Conservation (phyloP, 2,888 invertebrate species). For the Macaria notata region DNA sequence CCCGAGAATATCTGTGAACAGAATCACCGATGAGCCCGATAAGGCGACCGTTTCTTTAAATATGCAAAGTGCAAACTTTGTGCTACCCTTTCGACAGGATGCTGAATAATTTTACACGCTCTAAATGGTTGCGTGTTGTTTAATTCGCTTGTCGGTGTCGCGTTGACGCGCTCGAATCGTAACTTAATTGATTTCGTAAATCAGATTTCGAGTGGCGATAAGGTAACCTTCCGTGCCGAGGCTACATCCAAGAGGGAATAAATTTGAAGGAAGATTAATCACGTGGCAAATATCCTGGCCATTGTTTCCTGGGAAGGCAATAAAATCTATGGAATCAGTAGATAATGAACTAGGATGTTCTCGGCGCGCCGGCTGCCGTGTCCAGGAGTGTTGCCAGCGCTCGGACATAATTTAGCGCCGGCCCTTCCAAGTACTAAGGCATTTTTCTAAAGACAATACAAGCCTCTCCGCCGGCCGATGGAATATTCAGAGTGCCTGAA, state of each 20-base stretch:
- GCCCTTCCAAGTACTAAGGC: constrained; percentile 52
- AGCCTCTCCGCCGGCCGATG: constrained; percentile 64
- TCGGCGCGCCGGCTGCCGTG: constrained; percentile 41
- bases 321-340: constrained; percentile 52
- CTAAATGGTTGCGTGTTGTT: constrained; percentile 75
- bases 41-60: constrained; percentile 76
- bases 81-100: constrained; percentile 69
- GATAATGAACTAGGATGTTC: constrained; percentile 70
- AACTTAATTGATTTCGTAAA: constrained; percentile 44
- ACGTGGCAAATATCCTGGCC: constrained; percentile 41
- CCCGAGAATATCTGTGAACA: constrained; percentile 66
- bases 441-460: constrained; percentile 81
- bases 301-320: constrained; percentile 50
- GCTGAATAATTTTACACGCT: constrained; percentile 80
- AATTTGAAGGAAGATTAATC: constrained; percentile 42
- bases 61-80: constrained; percentile 80
- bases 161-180: constrained; percentile 56
- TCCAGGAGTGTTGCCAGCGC: constrained; percentile 56
- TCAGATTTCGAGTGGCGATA: constrained; percentile 33
- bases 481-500: constrained; percentile 78
- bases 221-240: constrained; percentile 24
- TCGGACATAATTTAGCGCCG: constrained; percentile 73
- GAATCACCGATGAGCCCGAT: constrained; percentile 77
- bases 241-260: constrained; percentile 31
- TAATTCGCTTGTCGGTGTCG: constrained; percentile 62